These are phyloP conservation scores for Phaonia tiefii DNA, from an alignment of 2,888 invertebrate species.

Conservation along the genomic window DNA sequence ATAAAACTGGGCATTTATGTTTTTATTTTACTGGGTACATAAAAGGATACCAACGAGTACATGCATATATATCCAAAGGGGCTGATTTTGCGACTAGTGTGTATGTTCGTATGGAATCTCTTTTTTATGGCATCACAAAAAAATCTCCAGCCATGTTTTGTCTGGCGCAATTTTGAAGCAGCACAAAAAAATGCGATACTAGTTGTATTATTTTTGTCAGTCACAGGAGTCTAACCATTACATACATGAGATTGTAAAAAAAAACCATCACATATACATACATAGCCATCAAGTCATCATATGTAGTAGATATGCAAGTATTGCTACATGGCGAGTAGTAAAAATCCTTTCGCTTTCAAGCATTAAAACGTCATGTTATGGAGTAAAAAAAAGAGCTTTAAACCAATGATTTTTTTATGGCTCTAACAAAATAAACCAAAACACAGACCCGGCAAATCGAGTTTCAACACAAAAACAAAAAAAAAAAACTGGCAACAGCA, in stretches of 20 bases:
- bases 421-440: constrained; percentile 38
- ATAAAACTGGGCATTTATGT: constrained; percentile 16
- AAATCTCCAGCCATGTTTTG: constrained; percentile 60
- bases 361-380: constrained; percentile 72
- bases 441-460: constrained; percentile 43
- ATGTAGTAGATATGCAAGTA: background rate
- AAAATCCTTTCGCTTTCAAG: constrained; percentile 81
- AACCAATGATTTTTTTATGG: constrained; percentile 46
- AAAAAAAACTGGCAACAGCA: constrained; percentile 11
- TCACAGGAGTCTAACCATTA: background rate
- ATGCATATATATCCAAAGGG: too few relatives aligned
- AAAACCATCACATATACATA: background rate
- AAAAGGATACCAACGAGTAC: too few relatives aligned
- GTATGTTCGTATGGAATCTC: constrained; percentile 27
- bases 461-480: constrained; percentile 43
- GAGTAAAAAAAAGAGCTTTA: constrained; percentile 45
- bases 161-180: constrained; percentile 42
- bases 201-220: constrained; percentile 24
- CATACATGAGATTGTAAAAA: too few relatives aligned
- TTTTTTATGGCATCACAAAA: constrained; percentile 36
- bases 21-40: background rate
- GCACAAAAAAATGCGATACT: constrained; percentile 27
- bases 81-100: too few relatives aligned
- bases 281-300: constrained; percentile 9
- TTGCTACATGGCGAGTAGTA: constrained; percentile 26